These are phyloP conservation scores for Aplysia californica DNA, from an alignment of 1,140 invertebrate genomes.

Conservation along the genomic window DNA sequence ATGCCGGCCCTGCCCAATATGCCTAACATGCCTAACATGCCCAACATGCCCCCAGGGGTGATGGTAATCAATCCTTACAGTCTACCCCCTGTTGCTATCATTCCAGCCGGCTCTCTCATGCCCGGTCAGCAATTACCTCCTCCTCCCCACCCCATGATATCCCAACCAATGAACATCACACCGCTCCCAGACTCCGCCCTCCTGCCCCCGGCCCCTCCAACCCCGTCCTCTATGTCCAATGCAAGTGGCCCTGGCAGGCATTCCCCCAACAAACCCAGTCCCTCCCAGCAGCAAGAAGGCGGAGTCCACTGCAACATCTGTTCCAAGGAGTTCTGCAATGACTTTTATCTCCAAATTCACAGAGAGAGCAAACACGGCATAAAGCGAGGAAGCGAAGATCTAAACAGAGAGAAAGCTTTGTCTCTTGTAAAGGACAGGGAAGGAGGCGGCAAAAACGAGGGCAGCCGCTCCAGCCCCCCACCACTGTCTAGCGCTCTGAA, in stretches of 20 bases:
- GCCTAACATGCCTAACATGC: conserved; percentile 35
- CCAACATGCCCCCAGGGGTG: conserved; percentile 60
- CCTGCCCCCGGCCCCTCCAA: conserved; percentile 15
- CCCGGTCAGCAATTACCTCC: conserved; percentile 45
- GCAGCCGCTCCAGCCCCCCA: background rate
- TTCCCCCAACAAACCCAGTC: background rate
- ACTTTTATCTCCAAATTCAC: conserved; percentile 73
- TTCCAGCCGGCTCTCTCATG: conserved; percentile 54
- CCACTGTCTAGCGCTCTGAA: background rate
- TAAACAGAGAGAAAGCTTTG: conserved; percentile 8
- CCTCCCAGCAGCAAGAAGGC: conserved; percentile 29
- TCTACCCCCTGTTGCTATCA: conserved; percentile 60
- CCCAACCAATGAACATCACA: conserved; percentile 41
- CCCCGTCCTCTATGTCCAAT: conserved; percentile 36
- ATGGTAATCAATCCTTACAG: conserved; percentile 66
- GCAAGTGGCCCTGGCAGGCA: conserved; percentile 28
- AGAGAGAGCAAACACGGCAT: conserved; percentile 74
- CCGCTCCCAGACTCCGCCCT: conserved; percentile 27
- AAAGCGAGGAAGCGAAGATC: conserved; percentile 9
- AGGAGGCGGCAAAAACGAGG: background rate
- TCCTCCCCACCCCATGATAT: conserved; percentile 46
- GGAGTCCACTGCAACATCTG: conserved; percentile 89
- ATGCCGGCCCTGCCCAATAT: conserved; percentile 49
- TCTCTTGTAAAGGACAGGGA: conserved; percentile 29
- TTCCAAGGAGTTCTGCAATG: conserved; percentile 94